These are phyloP conservation scores for Sylvilagus floridanus DNA, from an alignment of 2,797 vertebrate genomes.

Conservation along the genomic window DNA sequence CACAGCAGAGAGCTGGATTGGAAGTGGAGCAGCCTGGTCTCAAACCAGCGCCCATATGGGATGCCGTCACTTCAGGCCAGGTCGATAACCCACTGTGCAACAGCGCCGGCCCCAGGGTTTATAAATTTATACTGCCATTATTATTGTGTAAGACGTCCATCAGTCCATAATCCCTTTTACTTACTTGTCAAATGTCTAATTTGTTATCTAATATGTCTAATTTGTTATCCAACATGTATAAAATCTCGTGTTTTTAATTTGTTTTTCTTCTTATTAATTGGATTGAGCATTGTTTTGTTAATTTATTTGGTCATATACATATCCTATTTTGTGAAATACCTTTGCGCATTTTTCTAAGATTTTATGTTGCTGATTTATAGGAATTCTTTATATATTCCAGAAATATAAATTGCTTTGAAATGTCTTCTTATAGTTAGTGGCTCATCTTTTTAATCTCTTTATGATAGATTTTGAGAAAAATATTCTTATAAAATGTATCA, in stretches of 20 bases:
- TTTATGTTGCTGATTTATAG: neutral
- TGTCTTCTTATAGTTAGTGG: neutral
- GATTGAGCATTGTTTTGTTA: neutral
- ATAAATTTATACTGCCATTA: neutral
- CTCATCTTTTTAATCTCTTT: constrained; percentile 13
- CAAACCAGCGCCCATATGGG: no score
- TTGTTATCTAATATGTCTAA: neutral
- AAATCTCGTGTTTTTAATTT: neutral
- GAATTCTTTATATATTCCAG: neutral
- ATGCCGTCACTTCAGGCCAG: no score
- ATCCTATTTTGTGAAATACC: neutral
- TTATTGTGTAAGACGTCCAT: neutral
- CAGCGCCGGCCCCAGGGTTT: no score
- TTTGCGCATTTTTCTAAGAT: neutral
- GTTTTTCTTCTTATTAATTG: neutral
- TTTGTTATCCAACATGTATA: neutral
- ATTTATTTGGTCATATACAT: neutral
- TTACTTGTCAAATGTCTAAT: neutral
- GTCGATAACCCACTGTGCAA: no score
- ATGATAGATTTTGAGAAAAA: neutral
- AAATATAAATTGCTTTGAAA: constrained; percentile 13
- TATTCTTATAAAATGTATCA: neutral
- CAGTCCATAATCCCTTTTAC: neutral
- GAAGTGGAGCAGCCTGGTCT: no score
- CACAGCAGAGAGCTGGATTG: no score